Base-by-base conservation (phyloP, 2,888 invertebrate species). In the Xestia sexstrigata region DNA sequence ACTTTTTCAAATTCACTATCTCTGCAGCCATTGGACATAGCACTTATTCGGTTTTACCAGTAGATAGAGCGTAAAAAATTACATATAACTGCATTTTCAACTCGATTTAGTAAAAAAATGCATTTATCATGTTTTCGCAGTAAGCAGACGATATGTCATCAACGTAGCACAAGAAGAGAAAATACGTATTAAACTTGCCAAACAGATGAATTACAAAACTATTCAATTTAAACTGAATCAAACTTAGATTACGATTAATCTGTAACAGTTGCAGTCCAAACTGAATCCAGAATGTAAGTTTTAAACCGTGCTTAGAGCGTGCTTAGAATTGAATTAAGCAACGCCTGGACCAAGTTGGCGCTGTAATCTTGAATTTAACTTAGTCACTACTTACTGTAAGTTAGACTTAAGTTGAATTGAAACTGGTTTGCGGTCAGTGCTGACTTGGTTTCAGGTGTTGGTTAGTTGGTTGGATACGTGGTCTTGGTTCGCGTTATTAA, bases 261-360 rank as follows among this genome's bases (percentile, higher is more conserved):
- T 82, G 76, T 87, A 87, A 81, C 82, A 82, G 79, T 77, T 76
- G 81, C 85, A 83, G 78, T 77, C 83, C 83, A 83, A 83, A 83
- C 84, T 90, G 65, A 73, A 88, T 82, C 74, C 77, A 83, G 89
- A 86, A 89, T 89, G 88, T 85, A 90, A 88, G 89, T 89, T 90
- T 90, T 91, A 91, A 92, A 87, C 87, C 87, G 52, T 88, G 89
- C 91, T 92, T 92, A 93, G 87, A 87, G 89, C 89, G 85, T 89
- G 90, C 91, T 93, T 91, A 91, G 90, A 93, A 91, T 91, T 91
- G 91, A 92, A 93, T 93, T 93, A 93, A 91, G 90, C 92, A 88
- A 88, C 87, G 88, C 89, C 87, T 87, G 87, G 82, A 74, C 88
- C 81, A 91, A 93, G 82, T 93, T 90, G 82, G 87, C 63, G 63